These are phyloP conservation scores for Galago senegalensis DNA, from an alignment of 2,797 vertebrate species.

Conservation along the genomic window DNA sequence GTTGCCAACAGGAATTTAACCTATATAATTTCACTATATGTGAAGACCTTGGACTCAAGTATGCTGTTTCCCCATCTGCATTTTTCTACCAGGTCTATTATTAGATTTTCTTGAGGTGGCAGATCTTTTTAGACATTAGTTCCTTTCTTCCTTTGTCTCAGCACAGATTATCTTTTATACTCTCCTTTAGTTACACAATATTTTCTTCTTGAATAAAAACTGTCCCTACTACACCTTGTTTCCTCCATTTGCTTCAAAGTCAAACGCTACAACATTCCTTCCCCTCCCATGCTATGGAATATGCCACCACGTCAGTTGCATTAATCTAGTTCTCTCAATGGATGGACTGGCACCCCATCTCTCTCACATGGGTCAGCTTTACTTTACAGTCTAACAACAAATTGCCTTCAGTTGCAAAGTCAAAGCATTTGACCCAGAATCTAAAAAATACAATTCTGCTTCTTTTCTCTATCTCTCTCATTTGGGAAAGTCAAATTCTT, in stretches of 20 bases:
- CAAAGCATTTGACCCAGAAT: constrained; percentile 4
- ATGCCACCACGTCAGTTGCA: not conserved
- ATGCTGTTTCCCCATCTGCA: not conserved
- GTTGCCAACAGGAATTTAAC: constrained; percentile 4
- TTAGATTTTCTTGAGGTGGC: not conserved
- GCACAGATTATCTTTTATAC: not conserved
- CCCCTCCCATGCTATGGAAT: fast-evolving
- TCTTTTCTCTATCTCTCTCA: not conserved
- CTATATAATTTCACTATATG: not conserved
- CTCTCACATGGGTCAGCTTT: not conserved
- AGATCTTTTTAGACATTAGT: not conserved
- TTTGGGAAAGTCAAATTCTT: constrained; percentile 49
- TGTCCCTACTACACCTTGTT: not conserved
- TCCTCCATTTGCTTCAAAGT: not conserved
- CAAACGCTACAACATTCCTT: not conserved
- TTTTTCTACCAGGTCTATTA: not conserved
- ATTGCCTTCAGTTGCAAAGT: constrained; percentile 1
- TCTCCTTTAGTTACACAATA: not conserved
- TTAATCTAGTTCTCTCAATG: not conserved
- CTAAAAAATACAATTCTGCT: constrained; percentile 18
- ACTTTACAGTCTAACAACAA: not conserved
- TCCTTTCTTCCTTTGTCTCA: constrained; percentile 13
- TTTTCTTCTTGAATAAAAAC: constrained; percentile 33
- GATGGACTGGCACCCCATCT: not conserved
- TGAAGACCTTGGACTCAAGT: not conserved